Evolutionary conservation across 2,888 invertebrate genomes (phyloP).

Genomic region (Acronicta leporina): DNA sequence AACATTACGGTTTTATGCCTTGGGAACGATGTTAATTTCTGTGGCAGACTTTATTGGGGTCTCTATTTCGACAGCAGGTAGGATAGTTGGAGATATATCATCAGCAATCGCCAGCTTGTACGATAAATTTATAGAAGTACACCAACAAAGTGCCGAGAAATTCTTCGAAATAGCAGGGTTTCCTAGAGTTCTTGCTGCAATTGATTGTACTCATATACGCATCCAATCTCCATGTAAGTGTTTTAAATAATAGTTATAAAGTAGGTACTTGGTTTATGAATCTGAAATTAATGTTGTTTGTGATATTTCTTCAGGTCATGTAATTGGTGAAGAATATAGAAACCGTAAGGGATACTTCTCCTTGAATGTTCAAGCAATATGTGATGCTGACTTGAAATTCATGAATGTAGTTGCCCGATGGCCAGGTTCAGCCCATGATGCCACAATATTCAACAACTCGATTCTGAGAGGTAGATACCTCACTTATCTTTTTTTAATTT

Average conservation of each 20-base stretch:
- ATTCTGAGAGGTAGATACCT: conserved; percentile 10
- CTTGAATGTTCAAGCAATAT: conserved; percentile 15
- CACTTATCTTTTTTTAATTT: not conserved
- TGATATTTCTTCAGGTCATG: conserved; percentile 4
- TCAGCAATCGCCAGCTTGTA: too few relatives aligned
- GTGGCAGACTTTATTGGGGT: too few relatives aligned
- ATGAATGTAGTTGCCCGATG: conserved; percentile 41
- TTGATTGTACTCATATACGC: conserved; percentile 41
- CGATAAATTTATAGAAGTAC: too few relatives aligned
- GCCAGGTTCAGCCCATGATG: conserved; percentile 39
- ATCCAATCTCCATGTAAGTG: conserved; percentile 53
- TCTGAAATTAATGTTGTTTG: not conserved
- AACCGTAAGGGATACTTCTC: too few relatives aligned
- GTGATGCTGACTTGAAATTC: conserved; percentile 6
- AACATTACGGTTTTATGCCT: too few relatives aligned
- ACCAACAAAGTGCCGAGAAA: too few relatives aligned
- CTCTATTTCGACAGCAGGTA: too few relatives aligned
- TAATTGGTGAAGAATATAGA: conserved; percentile 17
- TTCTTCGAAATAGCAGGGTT: conserved; percentile 13
- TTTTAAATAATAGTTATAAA: not conserved
- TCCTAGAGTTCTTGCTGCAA: conserved; percentile 50
- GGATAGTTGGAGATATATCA: too few relatives aligned
- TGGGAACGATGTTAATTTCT: too few relatives aligned
- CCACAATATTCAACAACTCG: too few relatives aligned
- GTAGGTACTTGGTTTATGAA: not conserved